Evolutionary conservation across 2,888 invertebrate genomes (phyloP).

Genomic region (Stenichneumon culpator): DNA sequence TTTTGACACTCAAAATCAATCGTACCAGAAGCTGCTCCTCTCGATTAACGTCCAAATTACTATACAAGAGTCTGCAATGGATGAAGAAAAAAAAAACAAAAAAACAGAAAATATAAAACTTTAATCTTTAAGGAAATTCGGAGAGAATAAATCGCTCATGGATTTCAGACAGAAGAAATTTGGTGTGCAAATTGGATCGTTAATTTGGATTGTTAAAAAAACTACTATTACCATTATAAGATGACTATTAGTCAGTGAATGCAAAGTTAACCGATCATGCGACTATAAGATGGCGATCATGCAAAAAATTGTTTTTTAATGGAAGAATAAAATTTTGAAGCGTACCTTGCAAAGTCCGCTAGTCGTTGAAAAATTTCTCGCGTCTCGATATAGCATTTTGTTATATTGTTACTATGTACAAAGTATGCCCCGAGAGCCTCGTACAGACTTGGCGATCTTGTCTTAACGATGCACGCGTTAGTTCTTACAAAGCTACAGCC

Average conservation of each 20-base stretch:
- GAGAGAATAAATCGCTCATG: not conserved
- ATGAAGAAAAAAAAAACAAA: too few species aligned
- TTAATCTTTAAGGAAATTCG: not conserved
- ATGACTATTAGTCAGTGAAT: not conserved
- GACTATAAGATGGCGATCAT: not conserved
- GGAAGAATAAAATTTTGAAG: constrained; percentile 9
- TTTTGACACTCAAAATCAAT: constrained; percentile 72
- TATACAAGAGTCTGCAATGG: constrained; percentile 81
- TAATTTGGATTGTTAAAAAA: not conserved
- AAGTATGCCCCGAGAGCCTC: constrained; percentile 86
- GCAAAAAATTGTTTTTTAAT: not conserved
- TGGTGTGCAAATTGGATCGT: not conserved
- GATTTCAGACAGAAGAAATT: not conserved
- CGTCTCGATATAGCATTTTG: constrained; percentile 86
- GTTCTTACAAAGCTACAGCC: constrained; percentile 87
- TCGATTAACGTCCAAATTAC: constrained; percentile 77
- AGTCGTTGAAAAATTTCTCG: constrained; percentile 86
- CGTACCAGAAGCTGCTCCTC: constrained; percentile 78
- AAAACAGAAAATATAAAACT: not conserved
- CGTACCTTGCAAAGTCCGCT: constrained; percentile 84
- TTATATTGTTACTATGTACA: constrained; percentile 86
- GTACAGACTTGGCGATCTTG: constrained; percentile 88
- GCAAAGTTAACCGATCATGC: not conserved
- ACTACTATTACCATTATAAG: not conserved
- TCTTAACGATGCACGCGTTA: constrained; percentile 88